Evolutionary conservation across 2,888 invertebrate genomes (phyloP), one percentile per base, ranked within the genome.

Genomic region (Xanthorhoe spadicearia): DNA sequence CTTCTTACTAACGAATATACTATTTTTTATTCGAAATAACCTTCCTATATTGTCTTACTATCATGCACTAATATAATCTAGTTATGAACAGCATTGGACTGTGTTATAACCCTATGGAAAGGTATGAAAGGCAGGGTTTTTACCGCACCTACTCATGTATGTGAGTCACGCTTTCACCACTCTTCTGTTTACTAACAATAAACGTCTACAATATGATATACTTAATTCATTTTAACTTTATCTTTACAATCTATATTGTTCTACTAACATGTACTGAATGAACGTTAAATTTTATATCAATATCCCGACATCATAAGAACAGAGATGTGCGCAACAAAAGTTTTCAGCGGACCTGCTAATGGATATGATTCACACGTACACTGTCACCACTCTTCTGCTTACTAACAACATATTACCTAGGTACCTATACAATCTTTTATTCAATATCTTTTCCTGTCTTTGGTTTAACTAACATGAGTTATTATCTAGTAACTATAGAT

Each of bases 321-420:
- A 23, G 23, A 23, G 23, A 23, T 23, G 23, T 23, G 23, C 23
- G 23, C 1, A 23, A 23, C 1, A 23, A 23, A 23, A 3, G 23
- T 88, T 89, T 85, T 91, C 93, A 78, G 91, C 88, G 86, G 91
- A 93, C 88, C 92, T 92, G 84, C 93, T 93, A 90, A 93, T 93
- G 92, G 93, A 94, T 91, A 93, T 93, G 91, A 93, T 93, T 93
- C 83, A 72, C 68, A 68, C n/a, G n/a, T n/a, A n/a, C 64, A 66
- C 68, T n/a, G 73, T 28, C 69, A 58, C n/a, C 62, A 61, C 61
- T 18, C n/a, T 23, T 52, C 48, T 61, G 49, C 43, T 56, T 57
- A 68, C 63, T 70, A 63, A 61, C 65, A 66, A 61, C 51, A 68
- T 62, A n/a, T n/a, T n/a, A 67, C 18, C 28, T 38, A n/a, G 23